Evolutionary conservation across 1,140 invertebrate genomes (phyloP).

Genomic region (Euura lappo): DNA sequence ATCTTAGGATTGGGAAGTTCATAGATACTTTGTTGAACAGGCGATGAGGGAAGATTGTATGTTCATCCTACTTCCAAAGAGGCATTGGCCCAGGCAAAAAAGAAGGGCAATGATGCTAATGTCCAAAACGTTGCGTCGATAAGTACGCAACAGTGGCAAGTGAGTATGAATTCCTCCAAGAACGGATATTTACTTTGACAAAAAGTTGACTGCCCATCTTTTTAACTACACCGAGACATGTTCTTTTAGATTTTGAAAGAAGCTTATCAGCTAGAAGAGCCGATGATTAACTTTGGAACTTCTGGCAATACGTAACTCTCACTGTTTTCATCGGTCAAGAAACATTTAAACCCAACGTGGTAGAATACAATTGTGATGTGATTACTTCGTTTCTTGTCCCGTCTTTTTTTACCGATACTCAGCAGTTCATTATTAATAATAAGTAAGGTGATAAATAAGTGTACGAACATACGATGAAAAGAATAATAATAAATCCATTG

Average conservation of each 20-base stretch:
- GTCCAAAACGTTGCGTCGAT: slow-evolving; percentile 59
- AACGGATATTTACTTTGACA: slow-evolving; percentile 15
- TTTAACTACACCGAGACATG: neutral
- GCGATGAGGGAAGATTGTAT: slow-evolving; percentile 44
- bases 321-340: too few species aligned
- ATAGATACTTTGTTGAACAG: slow-evolving; percentile 36
- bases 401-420: too few species aligned
- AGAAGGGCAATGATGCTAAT: slow-evolving; percentile 38
- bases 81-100: slow-evolving; percentile 39
- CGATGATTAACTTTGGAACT: slow-evolving; percentile 40
- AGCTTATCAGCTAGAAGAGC: slow-evolving; percentile 33
- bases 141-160: slow-evolving; percentile 59
- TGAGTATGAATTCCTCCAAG: slow-evolving; percentile 34
- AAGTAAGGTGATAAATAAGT: too few species aligned
- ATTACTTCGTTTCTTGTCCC: too few species aligned
- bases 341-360: too few species aligned
- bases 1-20: neutral
- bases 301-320: neutral
- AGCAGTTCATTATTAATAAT: too few species aligned
- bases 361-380: too few species aligned
- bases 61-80: slow-evolving; percentile 53
- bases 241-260: slow-evolving; percentile 40
- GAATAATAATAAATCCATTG: too few species aligned
- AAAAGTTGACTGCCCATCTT: slow-evolving; percentile 18
- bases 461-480: too few species aligned